Evolutionary conservation across 2,113 vertebrate species (phyloP).

Genomic region (Triplophysa siluroides): DNA sequence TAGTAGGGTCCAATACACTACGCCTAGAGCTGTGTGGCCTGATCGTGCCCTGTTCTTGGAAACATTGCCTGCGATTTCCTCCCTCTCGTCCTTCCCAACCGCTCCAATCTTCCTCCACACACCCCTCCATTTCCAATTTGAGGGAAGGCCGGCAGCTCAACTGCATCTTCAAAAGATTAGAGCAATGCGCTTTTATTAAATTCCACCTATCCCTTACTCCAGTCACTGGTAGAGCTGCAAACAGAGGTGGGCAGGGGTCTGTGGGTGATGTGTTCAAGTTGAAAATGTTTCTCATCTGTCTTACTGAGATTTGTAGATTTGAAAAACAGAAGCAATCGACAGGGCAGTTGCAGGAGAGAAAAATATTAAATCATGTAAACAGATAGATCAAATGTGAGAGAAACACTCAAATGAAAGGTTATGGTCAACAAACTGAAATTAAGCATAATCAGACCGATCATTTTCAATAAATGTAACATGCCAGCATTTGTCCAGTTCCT

Average conservation of each 20-base stretch:
- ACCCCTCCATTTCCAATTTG: conserved; percentile 40
- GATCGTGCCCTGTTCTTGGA: background rate
- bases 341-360: background rate
- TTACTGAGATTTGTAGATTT: background rate
- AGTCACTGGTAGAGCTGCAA: conserved; percentile 7
- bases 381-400: background rate
- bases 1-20: conserved; percentile 62
- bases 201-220: conserved; percentile 24
- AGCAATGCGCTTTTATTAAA: conserved; percentile 16
- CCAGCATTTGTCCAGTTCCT: background rate
- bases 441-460: background rate
- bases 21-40: conserved; percentile 59
- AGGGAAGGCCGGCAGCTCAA: conserved; percentile 38
- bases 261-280: background rate
- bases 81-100: background rate
- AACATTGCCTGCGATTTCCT: background rate
- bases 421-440: background rate
- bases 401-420: background rate
- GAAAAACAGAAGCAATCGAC: background rate
- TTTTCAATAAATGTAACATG: background rate
- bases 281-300: background rate
- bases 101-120: background rate
- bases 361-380: background rate
- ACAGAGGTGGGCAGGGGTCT: background rate
- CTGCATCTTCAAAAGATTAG: conserved; percentile 42